phyloP scores from a whole-genome alignment of 1,140 invertebrate genomes.

The Reticulitermes speratus region DNA sequence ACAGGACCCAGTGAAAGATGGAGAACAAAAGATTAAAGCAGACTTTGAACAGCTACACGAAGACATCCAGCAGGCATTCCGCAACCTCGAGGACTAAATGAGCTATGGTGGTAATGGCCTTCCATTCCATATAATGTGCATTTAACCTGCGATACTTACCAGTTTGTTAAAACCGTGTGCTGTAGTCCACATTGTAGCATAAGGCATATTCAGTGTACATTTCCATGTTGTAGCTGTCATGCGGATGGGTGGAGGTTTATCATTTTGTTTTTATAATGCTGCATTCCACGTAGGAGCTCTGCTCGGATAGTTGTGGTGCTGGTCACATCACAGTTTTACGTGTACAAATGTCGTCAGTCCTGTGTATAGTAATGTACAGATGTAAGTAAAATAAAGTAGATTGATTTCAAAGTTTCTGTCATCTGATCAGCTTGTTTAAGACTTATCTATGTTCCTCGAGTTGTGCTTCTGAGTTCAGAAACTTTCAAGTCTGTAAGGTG shows the following conservation, averaged over 20 bases:
- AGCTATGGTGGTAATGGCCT: neutral
- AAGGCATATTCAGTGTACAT: neutral
- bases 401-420: neutral
- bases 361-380: slow-evolving; percentile 15
- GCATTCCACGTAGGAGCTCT: neutral
- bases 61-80: slow-evolving; percentile 94
- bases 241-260: slow-evolving; percentile 1
- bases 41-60: slow-evolving; percentile 96
- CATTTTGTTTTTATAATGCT: neutral
- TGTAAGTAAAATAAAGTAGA: slow-evolving; percentile 5
- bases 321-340: neutral
- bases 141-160: neutral
- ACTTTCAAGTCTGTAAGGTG: too few relatives aligned
- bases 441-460: too few relatives aligned
- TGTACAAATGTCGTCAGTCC: slow-evolving; percentile 1
- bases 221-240: neutral
- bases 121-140: neutral
- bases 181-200: neutral
- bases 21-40: slow-evolving; percentile 94
- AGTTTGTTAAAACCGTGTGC: neutral
- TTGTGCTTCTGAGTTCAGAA: too few relatives aligned
- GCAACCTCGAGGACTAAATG: slow-evolving; percentile 96
- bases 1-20: slow-evolving; percentile 96
- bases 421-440: too few relatives aligned
- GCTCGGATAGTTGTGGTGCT: neutral